Base-by-base conservation (phyloP, 2,113 vertebrate genomes). In the Dipodomys spectabilis region DNA sequence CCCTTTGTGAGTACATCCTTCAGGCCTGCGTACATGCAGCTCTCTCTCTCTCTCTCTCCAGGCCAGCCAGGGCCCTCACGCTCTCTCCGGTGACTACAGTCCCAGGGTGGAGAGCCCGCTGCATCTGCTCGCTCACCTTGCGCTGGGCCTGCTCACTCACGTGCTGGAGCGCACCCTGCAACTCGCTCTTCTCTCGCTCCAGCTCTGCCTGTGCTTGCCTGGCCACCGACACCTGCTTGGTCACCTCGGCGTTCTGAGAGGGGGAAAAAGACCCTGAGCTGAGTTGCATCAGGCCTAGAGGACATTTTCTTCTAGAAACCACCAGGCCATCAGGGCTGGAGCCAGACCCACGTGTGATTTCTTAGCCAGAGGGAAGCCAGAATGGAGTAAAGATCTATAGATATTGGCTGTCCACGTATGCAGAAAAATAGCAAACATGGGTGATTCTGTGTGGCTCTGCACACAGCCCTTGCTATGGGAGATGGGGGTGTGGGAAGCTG, bases 171-270 rank as follows among this genome's bases (percentile, higher is more conserved):
- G 98, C 98, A 87, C 99, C 99, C 93, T 99, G 98, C 96, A 99
- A 98, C 86, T 99, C 99, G 93, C 98, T 99, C 96, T 98, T 99
- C 92, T 99, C 98, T 11, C 95, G 97, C 39, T 99, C 99, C 93
- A 99, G 97, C 18, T 99, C 99, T 2, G 98, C 99, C 91, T 99
- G 99, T 0, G 98, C 98, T 22, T 98, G 99, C 53, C 98, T 98
- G 30, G 99, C 99, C 87, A 97, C 95, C 0, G 99, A 99, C 97
- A 99, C 98, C 97, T 99, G 99, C 77, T 99, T 99, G 82, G 99
- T 99, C 96, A 99, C 99, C 97, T 99, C 99, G 0, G 99, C 99
- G 0, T 99, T 99, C 99, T 99, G 92, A 32, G 91, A 93, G 53
- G 0, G 0, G 0, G 45, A 6, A 57, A 28, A 10, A 28, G 5